phyloP scores from a whole-genome alignment of 2,113 vertebrate species.

The Motacilla tschutschensis region DNA sequence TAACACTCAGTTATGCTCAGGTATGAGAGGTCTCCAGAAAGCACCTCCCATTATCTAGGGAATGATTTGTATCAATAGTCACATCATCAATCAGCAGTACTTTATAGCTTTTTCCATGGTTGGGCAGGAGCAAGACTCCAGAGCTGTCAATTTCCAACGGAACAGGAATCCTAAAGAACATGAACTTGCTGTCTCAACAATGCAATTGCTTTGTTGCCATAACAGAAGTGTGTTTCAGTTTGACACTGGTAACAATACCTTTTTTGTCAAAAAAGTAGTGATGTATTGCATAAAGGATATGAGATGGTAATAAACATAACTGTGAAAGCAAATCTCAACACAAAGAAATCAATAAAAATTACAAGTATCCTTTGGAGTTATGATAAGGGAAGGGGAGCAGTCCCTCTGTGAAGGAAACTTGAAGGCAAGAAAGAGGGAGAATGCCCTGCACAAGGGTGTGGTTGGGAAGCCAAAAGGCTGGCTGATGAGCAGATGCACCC shows the following conservation, averaged over 20 bases:
- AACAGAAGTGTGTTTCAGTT: background rate
- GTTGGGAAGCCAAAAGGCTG: background rate
- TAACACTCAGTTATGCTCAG: background rate
- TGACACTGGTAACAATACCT: background rate
- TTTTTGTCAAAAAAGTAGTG: background rate
- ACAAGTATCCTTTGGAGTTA: background rate
- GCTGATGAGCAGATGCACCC: background rate
- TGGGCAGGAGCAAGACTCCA: background rate
- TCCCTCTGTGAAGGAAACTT: background rate
- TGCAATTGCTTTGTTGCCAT: background rate
- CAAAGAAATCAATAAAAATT: background rate
- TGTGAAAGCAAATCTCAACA: background rate
- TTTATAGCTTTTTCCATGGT: background rate
- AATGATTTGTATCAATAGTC: background rate
- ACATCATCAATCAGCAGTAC: background rate
- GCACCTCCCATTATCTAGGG: background rate
- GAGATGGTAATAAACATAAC: background rate
- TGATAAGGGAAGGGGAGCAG: background rate
- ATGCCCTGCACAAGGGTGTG: fast-evolving
- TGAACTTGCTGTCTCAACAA: background rate
- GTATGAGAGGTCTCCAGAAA: background rate
- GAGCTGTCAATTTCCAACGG: background rate
- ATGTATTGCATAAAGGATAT: background rate
- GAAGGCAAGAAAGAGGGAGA: background rate
- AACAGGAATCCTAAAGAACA: background rate